Percentiles rank a stretch among this genome's conserved stretches.
Conservation (phyloP, 2,888 invertebrate species). For the Odontothrips loti region DNA sequence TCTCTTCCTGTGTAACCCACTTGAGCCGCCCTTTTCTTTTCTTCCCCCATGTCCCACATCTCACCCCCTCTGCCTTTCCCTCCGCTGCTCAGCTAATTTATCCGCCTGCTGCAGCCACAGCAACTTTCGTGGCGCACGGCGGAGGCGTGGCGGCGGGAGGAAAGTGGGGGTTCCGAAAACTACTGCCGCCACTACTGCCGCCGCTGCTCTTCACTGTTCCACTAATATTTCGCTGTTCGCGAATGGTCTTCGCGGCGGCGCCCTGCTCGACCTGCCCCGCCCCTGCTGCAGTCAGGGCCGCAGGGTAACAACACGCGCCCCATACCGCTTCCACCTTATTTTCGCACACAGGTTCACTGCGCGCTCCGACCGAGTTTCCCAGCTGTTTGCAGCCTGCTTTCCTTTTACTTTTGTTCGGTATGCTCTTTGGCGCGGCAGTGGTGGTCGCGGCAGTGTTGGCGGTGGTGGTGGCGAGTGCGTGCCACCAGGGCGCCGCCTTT, state of each 20-base stretch:
- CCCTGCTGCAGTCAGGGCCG: not conserved
- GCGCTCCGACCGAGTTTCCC: too few relatives aligned
- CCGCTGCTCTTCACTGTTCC: not conserved
- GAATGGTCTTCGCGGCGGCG: not conserved
- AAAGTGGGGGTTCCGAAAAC: too few relatives aligned
- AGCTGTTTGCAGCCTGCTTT: not conserved
- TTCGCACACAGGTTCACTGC: too few relatives aligned
- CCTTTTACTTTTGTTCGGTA: too few relatives aligned
- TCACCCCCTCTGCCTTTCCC: not conserved
- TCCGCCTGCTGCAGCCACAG: not conserved
- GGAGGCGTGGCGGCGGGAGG: too few relatives aligned
- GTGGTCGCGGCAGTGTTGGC: too few relatives aligned
- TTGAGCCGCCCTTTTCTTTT: not conserved
- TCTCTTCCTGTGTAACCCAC: slow-evolving; percentile 6
- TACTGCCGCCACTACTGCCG: not conserved
- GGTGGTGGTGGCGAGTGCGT: too few relatives aligned
- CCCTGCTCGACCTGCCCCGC: not conserved
- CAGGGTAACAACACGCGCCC: not conserved
- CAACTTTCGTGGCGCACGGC: not conserved
- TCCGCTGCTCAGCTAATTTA: not conserved
- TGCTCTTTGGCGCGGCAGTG: not conserved
- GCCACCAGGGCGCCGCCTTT: too few relatives aligned
- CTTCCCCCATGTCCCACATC: not conserved
- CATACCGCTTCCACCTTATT: too few relatives aligned
- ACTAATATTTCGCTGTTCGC: not conserved